Evolutionary conservation across 2,888 invertebrate genomes (phyloP).

Genomic region (Drosophila picticornis): DNA sequence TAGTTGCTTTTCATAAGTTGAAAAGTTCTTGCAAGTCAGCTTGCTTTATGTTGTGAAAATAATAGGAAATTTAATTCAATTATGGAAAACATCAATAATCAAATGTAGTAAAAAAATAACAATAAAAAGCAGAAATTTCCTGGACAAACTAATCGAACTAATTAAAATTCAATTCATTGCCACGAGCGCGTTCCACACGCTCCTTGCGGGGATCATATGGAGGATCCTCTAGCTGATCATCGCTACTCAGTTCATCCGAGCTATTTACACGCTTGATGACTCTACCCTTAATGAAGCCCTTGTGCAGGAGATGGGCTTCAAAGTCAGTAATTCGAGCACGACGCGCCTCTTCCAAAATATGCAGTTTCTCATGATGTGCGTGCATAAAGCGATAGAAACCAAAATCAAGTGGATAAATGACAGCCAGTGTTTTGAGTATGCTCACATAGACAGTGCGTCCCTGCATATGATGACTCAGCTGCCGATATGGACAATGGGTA

Average conservation of each 20-base stretch:
- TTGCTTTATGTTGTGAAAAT: too few species aligned
- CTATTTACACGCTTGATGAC: not conserved
- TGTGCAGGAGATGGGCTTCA: conserved; percentile 14
- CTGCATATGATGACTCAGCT: conserved; percentile 23
- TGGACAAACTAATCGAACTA: conserved; percentile 13
- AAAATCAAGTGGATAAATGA: conserved; percentile 52
- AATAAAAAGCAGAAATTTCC: too few species aligned
- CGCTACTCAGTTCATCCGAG: conserved; percentile 17
- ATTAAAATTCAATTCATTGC: conserved; percentile 3
- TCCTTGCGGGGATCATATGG: not conserved
- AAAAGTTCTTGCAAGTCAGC: too few species aligned
- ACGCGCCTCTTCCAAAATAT: conserved; percentile 23
- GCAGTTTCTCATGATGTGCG: conserved; percentile 49
- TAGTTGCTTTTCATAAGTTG: too few species aligned
- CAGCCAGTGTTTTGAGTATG: conserved; percentile 24
- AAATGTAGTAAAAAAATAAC: too few species aligned
- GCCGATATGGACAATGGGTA: conserved; percentile 12
- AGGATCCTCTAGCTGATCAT: conserved; percentile 24
- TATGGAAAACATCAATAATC: too few species aligned
- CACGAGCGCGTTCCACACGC: conserved; percentile 26
- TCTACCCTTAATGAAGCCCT: conserved; percentile 27
- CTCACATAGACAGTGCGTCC: conserved; percentile 63
- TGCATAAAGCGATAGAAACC: conserved; percentile 51
- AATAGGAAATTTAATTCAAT: too few species aligned
- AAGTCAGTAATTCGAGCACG: conserved; percentile 3